Evolutionary conservation across 2,113 vertebrate species (phyloP), one percentile per base, ranked within the genome.

Genomic region (Corydoras sp.): DNA sequence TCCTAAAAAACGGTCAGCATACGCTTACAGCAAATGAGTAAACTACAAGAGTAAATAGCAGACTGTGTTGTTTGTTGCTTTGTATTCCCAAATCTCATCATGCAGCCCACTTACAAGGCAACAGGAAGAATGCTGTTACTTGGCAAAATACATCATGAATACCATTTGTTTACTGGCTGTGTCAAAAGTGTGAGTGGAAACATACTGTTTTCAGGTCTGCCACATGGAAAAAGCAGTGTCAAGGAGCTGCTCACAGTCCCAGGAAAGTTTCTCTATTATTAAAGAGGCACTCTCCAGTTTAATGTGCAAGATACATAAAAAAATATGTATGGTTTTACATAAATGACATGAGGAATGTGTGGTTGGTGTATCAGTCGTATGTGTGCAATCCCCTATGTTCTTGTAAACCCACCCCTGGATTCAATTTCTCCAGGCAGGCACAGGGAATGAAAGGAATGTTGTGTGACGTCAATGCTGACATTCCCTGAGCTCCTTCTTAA

Each of bases 381-480:
- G 59, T 62, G 12, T 66, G 31, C 59, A 72, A 54, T 72, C n/a
- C 73, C 58, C 8, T 30, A 51, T 73, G 62, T 58, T 14, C 35
- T 68, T 66, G 58, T 65, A 61, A n/a, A 43, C 55, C 63, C 59
- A 13, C 24, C 54, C 51, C 24, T 24, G 65, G 15, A 58, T 89
- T 84, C 56, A 49, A 80, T 89, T 86, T 84, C 86, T 35, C 51
- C 43, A 72, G 81, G 79, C 74, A 68, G 80, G 82, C 79, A 18
- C 78, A 80, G 83, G 83, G 88, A 89, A 90, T 88, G 85, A 79
- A 61, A 72, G 86, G 88, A 90, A 90, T 88, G 88, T 75, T 2
- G 73, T 11, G 78, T 91, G 90, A 91, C 88, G 89, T 91, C 89
- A 89, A 90, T 89, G 77, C 84, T 86, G 87, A 91, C 88, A 88